Evolutionary conservation across 2,888 invertebrate species (phyloP).

Genomic region (Apamea sordens): DNA sequence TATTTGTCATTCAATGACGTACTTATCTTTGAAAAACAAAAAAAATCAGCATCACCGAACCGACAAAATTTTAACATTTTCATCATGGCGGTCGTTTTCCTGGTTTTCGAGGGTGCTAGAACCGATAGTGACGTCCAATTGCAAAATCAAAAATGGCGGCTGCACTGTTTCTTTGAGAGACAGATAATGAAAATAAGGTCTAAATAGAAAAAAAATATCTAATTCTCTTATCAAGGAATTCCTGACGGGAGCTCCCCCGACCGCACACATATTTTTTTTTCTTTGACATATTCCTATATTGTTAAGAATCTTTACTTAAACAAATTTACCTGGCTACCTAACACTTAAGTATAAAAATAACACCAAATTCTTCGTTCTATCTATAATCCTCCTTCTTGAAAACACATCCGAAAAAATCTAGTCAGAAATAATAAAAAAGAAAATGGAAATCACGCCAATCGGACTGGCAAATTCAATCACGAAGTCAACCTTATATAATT

Average conservation of each 20-base stretch:
- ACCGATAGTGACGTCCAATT: too few species aligned
- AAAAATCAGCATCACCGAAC: not conserved
- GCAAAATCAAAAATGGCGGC: too few species aligned
- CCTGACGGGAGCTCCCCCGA: too few species aligned
- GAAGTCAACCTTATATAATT: constrained; percentile 72
- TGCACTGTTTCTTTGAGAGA: too few species aligned
- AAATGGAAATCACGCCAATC: constrained; percentile 68
- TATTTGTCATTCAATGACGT: not conserved
- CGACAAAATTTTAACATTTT: too few species aligned
- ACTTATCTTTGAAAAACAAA: not conserved
- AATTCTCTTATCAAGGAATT: too few species aligned
- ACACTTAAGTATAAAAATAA: not conserved
- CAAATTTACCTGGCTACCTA: not conserved
- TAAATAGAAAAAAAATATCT: too few species aligned
- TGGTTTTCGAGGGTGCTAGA: too few species aligned
- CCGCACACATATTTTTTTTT: not conserved
- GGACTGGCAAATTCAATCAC: constrained; percentile 72
- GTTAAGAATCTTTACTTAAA: not conserved
- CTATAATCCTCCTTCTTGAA: not conserved
- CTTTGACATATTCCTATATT: not conserved
- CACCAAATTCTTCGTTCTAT: not conserved
- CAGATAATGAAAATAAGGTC: too few species aligned
- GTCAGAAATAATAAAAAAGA: constrained; percentile 46
- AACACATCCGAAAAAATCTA: constrained; percentile 8
- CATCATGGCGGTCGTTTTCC: too few species aligned